phyloP scores from a whole-genome alignment of 2,113 vertebrate species.

The Hippocampus abdominalis region DNA sequence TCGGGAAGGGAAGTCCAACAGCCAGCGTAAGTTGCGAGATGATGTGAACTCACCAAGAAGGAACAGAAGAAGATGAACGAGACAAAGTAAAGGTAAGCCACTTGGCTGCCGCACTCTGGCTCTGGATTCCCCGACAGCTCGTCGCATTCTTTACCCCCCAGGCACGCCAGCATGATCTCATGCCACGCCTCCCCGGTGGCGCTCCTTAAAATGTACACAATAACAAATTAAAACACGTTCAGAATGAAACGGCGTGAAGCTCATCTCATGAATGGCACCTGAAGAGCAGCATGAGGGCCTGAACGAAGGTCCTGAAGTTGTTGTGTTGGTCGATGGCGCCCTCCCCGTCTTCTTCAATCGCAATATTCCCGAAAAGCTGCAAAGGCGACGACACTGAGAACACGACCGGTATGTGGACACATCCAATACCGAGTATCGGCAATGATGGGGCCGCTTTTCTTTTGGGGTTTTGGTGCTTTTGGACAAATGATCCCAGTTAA shows the following conservation, averaged over 20 bases:
- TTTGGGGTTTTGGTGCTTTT: no score
- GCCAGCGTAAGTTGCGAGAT: background rate
- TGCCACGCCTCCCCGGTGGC: slow-evolving; percentile 98
- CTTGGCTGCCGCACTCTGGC: slow-evolving; percentile 88
- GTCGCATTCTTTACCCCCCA: slow-evolving; percentile 83
- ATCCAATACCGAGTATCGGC: background rate
- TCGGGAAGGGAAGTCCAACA: background rate
- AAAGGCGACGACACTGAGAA: slow-evolving; percentile 33
- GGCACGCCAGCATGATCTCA: slow-evolving; percentile 95
- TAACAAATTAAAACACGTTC: background rate
- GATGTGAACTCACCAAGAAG: slow-evolving; percentile 84
- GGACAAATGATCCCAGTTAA: background rate
- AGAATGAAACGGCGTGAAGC: background rate
- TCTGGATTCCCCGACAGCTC: slow-evolving; percentile 73
- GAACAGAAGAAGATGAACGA: slow-evolving; percentile 99
- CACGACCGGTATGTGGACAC: background rate
- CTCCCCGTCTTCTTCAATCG: slow-evolving; percentile 79
- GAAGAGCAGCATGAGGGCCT: slow-evolving; percentile 96
- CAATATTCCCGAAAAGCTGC: slow-evolving; percentile 97
- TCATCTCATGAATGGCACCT: slow-evolving; percentile 72
- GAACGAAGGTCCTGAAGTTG: slow-evolving; percentile 96
- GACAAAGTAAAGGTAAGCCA: slow-evolving; percentile 97
- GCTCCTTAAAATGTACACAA: slow-evolving; percentile 74
- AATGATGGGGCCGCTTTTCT: background rate
- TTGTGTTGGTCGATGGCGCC: slow-evolving; percentile 95